These are phyloP conservation scores for Corythornis madagascariensis DNA, from an alignment of 2,113 vertebrate genomes.

Conservation along the genomic window DNA sequence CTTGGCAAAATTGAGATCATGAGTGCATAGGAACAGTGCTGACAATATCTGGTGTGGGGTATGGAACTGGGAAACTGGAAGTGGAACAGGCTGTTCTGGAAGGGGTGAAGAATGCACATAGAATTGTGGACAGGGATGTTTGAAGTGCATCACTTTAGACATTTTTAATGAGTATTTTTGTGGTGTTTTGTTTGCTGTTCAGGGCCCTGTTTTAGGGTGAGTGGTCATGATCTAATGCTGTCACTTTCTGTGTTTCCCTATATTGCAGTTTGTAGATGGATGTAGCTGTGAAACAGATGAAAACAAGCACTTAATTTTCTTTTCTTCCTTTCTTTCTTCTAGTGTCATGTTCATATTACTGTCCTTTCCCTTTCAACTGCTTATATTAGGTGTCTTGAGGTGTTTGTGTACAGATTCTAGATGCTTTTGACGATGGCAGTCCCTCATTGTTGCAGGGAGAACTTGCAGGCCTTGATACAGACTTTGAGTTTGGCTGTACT, in stretches of 20 bases:
- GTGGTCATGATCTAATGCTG: not conserved
- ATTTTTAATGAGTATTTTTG: not conserved
- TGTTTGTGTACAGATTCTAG: not conserved
- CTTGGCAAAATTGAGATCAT: not conserved
- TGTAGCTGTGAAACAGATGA: not conserved
- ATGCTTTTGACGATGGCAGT: not conserved
- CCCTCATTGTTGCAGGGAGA: not conserved
- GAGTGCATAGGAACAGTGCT: not conserved
- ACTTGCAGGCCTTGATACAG: not conserved
- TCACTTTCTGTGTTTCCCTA: not conserved
- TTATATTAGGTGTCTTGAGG: not conserved
- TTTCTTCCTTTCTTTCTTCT: not conserved
- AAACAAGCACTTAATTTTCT: not conserved
- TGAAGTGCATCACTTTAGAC: not conserved
- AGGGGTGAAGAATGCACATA: not conserved
- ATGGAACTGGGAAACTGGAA: not conserved
- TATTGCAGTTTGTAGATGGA: not conserved
- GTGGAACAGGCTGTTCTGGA: not conserved
- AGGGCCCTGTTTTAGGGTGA: not conserved
- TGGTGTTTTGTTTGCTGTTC: not conserved
- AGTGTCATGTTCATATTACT: not conserved
- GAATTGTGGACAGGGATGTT: not conserved
- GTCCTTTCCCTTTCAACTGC: not conserved
- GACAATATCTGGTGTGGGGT: not conserved
- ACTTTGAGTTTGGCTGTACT: not conserved